Percentiles rank a stretch among this genome's conserved stretches.
Conservation (phyloP, 1,140 invertebrate genomes). For the Ylistrum balloti region DNA sequence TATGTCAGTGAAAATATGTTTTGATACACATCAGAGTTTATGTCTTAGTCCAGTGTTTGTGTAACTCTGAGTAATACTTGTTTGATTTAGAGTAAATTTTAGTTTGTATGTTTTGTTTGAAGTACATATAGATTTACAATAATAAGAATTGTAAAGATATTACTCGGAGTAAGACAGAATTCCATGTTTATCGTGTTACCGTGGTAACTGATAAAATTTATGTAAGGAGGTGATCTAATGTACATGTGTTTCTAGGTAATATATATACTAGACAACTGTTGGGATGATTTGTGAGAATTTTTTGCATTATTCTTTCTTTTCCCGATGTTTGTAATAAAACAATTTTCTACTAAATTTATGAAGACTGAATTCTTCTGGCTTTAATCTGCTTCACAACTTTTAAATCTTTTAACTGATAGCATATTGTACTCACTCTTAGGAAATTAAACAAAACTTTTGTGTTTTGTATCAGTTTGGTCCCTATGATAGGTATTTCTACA, state of each 20-base stretch:
- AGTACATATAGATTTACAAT: neutral
- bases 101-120: neutral
- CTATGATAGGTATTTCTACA: too few relatives aligned
- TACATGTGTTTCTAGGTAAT: neutral
- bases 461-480: too few relatives aligned
- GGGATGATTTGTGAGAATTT: neutral
- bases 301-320: neutral
- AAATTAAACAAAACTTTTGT: too few relatives aligned
- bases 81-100: neutral
- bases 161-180: neutral
- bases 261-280: neutral
- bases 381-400: too few relatives aligned
- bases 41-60: too few relatives aligned
- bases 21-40: too few relatives aligned
- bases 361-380: too few relatives aligned
- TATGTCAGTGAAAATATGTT: too few relatives aligned
- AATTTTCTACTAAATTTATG: neutral
- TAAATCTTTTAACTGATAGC: too few relatives aligned
- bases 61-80: too few relatives aligned
- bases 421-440: too few relatives aligned
- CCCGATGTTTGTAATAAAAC: neutral
- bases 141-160: neutral
- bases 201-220: neutral
- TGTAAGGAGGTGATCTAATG: neutral
- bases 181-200: neutral